Percentiles rank a stretch among this genome's conserved stretches.
Evolutionary conservation across 2,797 vertebrate genomes (phyloP).

Genomic region (Pteropus rufus): DNA sequence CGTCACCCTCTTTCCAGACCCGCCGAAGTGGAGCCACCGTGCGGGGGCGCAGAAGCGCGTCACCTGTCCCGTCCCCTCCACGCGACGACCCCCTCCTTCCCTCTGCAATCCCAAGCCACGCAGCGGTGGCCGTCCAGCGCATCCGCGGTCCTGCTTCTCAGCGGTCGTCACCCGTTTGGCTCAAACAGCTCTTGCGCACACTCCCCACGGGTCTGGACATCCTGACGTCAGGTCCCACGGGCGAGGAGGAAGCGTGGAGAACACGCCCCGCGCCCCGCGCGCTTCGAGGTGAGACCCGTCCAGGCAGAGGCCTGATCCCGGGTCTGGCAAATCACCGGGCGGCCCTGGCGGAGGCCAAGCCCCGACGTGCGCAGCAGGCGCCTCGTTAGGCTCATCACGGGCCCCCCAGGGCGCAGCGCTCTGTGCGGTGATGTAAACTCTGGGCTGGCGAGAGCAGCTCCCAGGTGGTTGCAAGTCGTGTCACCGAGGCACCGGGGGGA

Average conservation of each 20-base stretch:
- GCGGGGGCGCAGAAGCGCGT: too few species aligned
- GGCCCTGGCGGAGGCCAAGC: background rate
- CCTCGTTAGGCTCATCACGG: conserved; percentile 56
- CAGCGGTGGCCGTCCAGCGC: too few species aligned
- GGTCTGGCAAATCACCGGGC: conserved; percentile 52
- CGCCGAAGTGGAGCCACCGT: too few species aligned
- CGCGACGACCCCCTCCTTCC: too few species aligned
- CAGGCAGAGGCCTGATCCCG: conserved; percentile 33
- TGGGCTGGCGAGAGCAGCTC: background rate
- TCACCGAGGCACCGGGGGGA: background rate
- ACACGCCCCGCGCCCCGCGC: background rate
- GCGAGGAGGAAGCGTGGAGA: background rate
- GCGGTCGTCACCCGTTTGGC: background rate
- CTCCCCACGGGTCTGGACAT: too few species aligned
- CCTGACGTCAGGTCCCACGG: background rate
- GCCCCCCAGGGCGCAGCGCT: background rate
- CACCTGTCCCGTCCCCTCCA: too few species aligned
- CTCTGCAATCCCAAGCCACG: too few species aligned
- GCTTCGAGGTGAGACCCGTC: conserved; percentile 32
- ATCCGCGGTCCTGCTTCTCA: too few species aligned
- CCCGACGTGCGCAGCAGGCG: background rate
- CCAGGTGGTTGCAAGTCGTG: background rate
- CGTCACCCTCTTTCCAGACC: too few species aligned
- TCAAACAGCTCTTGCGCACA: background rate
- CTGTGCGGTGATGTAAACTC: background rate